Conservation (phyloP, 2,888 invertebrate genomes). For the Diloba caeruleocephala region DNA sequence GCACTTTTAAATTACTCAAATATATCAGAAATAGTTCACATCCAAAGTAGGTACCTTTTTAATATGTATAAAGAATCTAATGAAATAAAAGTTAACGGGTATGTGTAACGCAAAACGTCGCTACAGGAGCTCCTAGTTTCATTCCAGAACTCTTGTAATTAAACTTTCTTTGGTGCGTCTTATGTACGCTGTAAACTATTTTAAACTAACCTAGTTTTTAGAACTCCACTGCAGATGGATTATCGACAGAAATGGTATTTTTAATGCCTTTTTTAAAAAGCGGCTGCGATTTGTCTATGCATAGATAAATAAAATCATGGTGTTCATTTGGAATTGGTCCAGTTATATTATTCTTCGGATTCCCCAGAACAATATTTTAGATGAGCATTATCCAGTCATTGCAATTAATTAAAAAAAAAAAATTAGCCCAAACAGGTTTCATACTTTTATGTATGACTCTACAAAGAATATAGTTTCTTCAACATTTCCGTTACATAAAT, state of each 20-base stretch:
- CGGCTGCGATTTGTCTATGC: background rate
- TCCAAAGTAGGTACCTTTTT: too few species aligned
- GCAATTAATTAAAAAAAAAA: too few species aligned
- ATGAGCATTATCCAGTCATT: too few species aligned
- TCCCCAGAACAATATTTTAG: too few species aligned
- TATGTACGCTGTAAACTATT: constrained; percentile 27
- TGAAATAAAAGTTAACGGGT: constrained; percentile 36
- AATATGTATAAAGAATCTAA: constrained; percentile 12
- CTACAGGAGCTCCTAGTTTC: constrained; percentile 36
- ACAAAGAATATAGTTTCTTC: too few species aligned
- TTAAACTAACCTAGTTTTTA: constrained; percentile 29
- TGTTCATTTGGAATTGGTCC: too few species aligned
- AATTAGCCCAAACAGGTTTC: too few species aligned
- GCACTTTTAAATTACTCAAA: too few species aligned
- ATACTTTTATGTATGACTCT: too few species aligned
- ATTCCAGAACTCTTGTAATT: constrained; percentile 45
- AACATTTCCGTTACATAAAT: too few species aligned
- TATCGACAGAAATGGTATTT: constrained; percentile 2
- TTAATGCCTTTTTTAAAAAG: background rate
- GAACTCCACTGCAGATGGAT: constrained; percentile 6
- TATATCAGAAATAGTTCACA: too few species aligned
- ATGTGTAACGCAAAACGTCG: constrained; percentile 34
- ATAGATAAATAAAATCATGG: background rate
- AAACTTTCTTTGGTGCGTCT: constrained; percentile 44
- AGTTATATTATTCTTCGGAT: too few species aligned